Base-by-base conservation (phyloP, 1,140 invertebrate genomes). In the Sarcophaga bullata region DNA sequence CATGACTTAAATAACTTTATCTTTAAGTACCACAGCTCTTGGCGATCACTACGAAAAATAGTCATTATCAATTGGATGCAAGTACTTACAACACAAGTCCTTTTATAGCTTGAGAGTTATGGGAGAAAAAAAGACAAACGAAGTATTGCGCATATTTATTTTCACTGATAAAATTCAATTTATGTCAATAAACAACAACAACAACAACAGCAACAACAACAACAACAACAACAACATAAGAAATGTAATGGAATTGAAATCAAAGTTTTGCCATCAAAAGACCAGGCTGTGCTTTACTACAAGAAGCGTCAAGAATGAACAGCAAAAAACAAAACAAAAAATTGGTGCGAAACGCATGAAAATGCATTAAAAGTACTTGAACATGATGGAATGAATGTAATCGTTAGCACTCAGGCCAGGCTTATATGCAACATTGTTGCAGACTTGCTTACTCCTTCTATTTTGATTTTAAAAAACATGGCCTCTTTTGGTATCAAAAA, bases 341-440 rank as follows among this genome's bases (percentile, higher is more conserved):
- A 37, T 2, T 37, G 25, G 54, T 58, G 15, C 13, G 54, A 58
- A 58, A 58, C 15, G 13, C 54, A 58, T 58, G 4, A 58, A 58
- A 58, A 58, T 58, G 54, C n/a, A n/a, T 7, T 5, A 58, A 58
- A 58, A 54, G 9, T 58, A n/a, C n/a, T 58, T 15, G 54, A n/a
- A 58, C 54, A 58, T 58, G 54, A 58, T 15, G 54, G 54, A 58
- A 58, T 58, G 54, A 58, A 58, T 58, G 54, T 58, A 58, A 58
- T 58, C 54, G 54, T 58, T 58, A 58, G 54, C 15, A 4, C 25
- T 37, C 25, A n/a, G n/a, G 54, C 54, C 25, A n/a, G n/a, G 54
- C 54, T 13, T n/a, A 58, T 58, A n/a, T 58, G 54, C 54, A 58
- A 58, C 54, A 58, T 58, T 58, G 54, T 58, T 54, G 15, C 8